These are phyloP conservation scores for Phalacrocorax carbo DNA, from an alignment of 2,113 vertebrate genomes.

Conservation along the genomic window DNA sequence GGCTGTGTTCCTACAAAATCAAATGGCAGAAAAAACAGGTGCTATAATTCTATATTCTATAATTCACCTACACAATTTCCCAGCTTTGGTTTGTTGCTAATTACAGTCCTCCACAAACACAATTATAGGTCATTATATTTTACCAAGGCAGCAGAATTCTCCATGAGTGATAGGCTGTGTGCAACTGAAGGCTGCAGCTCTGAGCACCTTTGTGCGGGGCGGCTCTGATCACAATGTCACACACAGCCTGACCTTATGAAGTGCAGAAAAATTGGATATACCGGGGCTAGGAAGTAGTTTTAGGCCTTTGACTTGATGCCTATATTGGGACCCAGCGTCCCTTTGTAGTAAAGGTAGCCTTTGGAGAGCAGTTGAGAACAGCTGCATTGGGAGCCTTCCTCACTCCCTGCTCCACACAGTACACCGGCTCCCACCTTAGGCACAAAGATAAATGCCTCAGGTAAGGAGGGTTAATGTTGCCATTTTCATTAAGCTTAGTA, in stretches of 20 bases:
- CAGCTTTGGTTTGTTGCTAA: neutral
- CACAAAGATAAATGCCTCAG: slow-evolving; percentile 24
- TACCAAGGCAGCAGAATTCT: neutral
- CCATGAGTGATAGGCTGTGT: fast-evolving
- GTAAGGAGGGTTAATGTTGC: neutral
- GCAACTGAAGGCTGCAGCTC: neutral
- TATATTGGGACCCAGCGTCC: neutral
- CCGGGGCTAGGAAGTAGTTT: neutral
- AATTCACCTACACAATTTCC: slow-evolving; percentile 14
- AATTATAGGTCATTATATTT: slow-evolving; percentile 30
- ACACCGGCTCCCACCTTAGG: neutral
- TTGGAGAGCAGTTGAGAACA: neutral
- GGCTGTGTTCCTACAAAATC: neutral
- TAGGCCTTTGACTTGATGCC: neutral
- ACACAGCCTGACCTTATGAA: neutral
- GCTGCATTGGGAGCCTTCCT: neutral
- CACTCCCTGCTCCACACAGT: neutral
- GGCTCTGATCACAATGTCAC: neutral
- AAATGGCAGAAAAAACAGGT: neutral
- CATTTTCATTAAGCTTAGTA: slow-evolving; percentile 45
- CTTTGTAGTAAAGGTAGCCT: neutral
- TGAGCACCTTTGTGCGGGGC: neutral
- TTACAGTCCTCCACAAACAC: neutral
- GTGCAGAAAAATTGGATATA: neutral
- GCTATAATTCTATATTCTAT: slow-evolving; percentile 23